Percentiles rank a stretch among this genome's conserved stretches.
These are phyloP conservation scores for Spodoptera frugiperda DNA, from an alignment of 1,140 invertebrate species.

Conservation along the genomic window DNA sequence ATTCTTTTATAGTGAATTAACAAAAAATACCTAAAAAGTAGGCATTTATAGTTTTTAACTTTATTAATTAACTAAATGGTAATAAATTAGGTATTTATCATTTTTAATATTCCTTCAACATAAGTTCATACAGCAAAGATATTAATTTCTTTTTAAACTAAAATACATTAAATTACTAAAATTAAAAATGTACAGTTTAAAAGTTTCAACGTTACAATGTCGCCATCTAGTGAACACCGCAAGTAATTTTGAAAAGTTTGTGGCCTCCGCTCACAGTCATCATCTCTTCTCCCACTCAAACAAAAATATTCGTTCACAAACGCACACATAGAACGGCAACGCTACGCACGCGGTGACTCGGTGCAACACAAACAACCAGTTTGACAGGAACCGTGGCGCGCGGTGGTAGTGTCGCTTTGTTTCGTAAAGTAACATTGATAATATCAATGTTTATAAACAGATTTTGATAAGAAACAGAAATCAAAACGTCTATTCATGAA, in stretches of 20 bases:
- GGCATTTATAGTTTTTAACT: too few species aligned
- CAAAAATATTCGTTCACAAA: constrained; percentile 44
- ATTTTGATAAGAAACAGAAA: constrained; percentile 57
- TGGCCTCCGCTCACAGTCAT: background rate
- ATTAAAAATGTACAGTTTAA: background rate
- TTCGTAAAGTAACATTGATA: constrained; percentile 68
- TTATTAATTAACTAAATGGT: too few species aligned
- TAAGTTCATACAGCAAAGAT: too few species aligned
- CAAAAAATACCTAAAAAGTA: too few species aligned
- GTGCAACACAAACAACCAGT: constrained; percentile 65
- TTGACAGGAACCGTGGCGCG: constrained; percentile 62
- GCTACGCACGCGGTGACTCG: constrained; percentile 20
- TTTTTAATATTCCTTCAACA: too few species aligned
- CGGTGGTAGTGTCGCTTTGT: constrained; percentile 62
- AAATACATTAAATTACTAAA: too few species aligned
- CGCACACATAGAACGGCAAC: constrained; percentile 41
- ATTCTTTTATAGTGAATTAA: too few species aligned
- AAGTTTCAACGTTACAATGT: background rate
- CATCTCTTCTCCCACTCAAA: constrained; percentile 14
- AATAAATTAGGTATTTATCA: too few species aligned
- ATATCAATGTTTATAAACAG: constrained; percentile 80
- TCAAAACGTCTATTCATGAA: constrained; percentile 59
- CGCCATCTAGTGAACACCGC: constrained; percentile 32
- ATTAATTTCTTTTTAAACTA: too few species aligned
- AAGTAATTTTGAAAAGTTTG: constrained; percentile 15